Evolutionary conservation across 2,888 invertebrate species (phyloP).

Genomic region (Caenorhabditis zanzibari): DNA sequence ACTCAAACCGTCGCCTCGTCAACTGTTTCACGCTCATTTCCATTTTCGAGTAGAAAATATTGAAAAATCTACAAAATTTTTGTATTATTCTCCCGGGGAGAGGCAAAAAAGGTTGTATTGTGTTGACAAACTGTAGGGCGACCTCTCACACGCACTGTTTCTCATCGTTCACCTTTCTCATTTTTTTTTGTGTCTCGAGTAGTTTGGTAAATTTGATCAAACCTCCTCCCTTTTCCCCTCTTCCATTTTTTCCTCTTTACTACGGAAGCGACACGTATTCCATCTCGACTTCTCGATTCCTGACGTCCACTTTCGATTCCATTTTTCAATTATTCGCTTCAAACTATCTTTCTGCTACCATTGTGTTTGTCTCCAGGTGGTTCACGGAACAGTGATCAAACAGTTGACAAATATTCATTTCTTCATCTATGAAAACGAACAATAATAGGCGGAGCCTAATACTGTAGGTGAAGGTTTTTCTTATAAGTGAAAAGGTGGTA

Average conservation of each 20-base stretch:
- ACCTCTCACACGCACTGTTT: slow-evolving; percentile 61
- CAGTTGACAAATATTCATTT: slow-evolving; percentile 25
- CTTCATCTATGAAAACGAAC: slow-evolving; percentile 28
- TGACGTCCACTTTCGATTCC: slow-evolving; percentile 32
- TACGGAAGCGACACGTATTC: slow-evolving; percentile 49
- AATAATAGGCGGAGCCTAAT: slow-evolving; percentile 35
- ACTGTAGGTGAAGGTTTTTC: background rate
- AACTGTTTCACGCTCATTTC: slow-evolving; percentile 41
- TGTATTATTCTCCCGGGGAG: slow-evolving; percentile 51
- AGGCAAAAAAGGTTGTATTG: slow-evolving; percentile 50
- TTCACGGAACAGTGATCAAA: slow-evolving; percentile 57
- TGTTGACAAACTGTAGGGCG: slow-evolving; percentile 62
- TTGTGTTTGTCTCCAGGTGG: slow-evolving; percentile 41
- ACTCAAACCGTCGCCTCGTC: slow-evolving; percentile 37
- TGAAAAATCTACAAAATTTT: slow-evolving; percentile 24
- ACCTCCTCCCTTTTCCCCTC: slow-evolving; percentile 37
- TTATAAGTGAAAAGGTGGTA: slow-evolving; percentile 14
- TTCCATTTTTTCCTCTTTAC: slow-evolving; percentile 39
- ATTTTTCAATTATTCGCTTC: slow-evolving; percentile 26
- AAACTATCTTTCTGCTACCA: slow-evolving; percentile 9
- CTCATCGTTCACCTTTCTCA: slow-evolving; percentile 44
- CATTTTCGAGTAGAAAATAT: slow-evolving; percentile 28
- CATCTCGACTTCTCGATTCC: slow-evolving; percentile 29
- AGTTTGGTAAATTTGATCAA: slow-evolving; percentile 65
- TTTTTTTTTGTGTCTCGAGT: slow-evolving; percentile 55